Conservation (phyloP, 2,888 invertebrate species). For the Mycalesis mineus region DNA sequence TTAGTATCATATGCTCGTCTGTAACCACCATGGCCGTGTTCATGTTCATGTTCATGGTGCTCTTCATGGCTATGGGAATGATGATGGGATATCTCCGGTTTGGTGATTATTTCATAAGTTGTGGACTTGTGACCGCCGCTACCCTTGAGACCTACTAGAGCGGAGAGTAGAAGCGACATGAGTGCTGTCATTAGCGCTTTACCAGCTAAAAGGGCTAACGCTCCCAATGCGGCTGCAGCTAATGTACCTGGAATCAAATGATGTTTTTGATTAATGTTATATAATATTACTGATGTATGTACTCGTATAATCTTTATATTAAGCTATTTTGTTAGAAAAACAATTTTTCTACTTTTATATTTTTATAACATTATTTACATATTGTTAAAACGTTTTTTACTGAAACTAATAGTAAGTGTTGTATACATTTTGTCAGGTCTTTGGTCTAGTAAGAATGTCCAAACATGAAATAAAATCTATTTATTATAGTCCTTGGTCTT, state of each 20-base stretch:
- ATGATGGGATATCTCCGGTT: constrained; percentile 85
- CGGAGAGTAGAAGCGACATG: constrained; percentile 86
- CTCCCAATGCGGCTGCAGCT: constrained; percentile 85
- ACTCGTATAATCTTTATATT: too few relatives aligned
- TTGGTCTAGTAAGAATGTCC: too few relatives aligned
- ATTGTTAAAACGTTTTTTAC: too few relatives aligned
- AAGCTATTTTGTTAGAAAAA: too few relatives aligned
- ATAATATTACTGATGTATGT: too few relatives aligned
- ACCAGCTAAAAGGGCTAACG: constrained; percentile 87
- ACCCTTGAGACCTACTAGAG: constrained; percentile 86
- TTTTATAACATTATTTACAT: too few relatives aligned
- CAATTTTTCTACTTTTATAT: too few relatives aligned
- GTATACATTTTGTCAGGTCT: too few relatives aligned
- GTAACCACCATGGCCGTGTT: constrained; percentile 75
- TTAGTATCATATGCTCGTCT: constrained; percentile 72
- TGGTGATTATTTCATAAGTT: constrained; percentile 90
- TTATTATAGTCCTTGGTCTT: too few relatives aligned
- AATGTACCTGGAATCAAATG: constrained; percentile 75
- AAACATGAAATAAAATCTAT: too few relatives aligned
- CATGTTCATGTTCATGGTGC: constrained; percentile 74
- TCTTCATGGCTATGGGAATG: constrained; percentile 85
- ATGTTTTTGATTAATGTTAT: not conserved
- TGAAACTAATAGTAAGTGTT: too few relatives aligned
- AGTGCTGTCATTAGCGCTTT: constrained; percentile 90
- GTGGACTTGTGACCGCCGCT: constrained; percentile 83